Percentiles rank a stretch among this genome's conserved stretches.
These are phyloP conservation scores for Drosophila subpulchrella DNA, from an alignment of 1,140 invertebrate species.

Conservation along the genomic window DNA sequence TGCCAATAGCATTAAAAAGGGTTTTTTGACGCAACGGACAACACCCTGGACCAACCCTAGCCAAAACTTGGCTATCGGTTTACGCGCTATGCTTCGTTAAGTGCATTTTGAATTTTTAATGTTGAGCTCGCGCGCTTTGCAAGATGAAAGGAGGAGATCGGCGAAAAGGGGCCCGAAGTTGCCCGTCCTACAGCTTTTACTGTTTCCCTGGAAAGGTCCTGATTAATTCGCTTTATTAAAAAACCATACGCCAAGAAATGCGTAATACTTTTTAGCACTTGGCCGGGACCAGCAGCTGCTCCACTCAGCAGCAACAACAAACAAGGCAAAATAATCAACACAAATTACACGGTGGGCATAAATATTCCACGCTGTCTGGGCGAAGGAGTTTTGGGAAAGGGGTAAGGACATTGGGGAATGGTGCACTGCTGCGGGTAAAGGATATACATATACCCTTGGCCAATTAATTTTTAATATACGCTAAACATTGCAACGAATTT, in stretches of 20 bases:
- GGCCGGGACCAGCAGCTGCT: constrained; percentile 40
- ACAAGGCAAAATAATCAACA: constrained; percentile 71
- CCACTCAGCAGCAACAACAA: constrained; percentile 42
- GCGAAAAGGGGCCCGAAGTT: constrained; percentile 16
- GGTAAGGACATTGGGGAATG: constrained; percentile 17
- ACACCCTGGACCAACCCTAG: constrained; percentile 34
- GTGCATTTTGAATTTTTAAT: constrained; percentile 83
- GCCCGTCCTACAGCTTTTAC: not conserved
- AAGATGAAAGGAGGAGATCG: constrained; percentile 15
- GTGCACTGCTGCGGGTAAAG: constrained; percentile 2
- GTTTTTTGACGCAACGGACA: constrained; percentile 28
- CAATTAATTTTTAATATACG: constrained; percentile 78
- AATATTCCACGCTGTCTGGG: constrained; percentile 48
- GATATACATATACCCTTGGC: constrained; percentile 28
- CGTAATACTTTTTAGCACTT: constrained; percentile 64
- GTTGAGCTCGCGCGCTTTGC: constrained; percentile 51
- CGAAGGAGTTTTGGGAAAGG: not conserved
- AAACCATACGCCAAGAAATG: constrained; percentile 71
- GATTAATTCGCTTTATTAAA: constrained; percentile 81
- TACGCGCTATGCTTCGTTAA: constrained; percentile 82
- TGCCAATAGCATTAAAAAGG: constrained; percentile 18
- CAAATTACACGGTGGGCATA: constrained; percentile 67
- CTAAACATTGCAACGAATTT: constrained; percentile 72
- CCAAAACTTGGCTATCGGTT: constrained; percentile 68
- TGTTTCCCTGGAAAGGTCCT: constrained; percentile 31